These are phyloP conservation scores for Lasaia peninsularis DNA, from an alignment of 1,140 invertebrate genomes.

Conservation along the genomic window DNA sequence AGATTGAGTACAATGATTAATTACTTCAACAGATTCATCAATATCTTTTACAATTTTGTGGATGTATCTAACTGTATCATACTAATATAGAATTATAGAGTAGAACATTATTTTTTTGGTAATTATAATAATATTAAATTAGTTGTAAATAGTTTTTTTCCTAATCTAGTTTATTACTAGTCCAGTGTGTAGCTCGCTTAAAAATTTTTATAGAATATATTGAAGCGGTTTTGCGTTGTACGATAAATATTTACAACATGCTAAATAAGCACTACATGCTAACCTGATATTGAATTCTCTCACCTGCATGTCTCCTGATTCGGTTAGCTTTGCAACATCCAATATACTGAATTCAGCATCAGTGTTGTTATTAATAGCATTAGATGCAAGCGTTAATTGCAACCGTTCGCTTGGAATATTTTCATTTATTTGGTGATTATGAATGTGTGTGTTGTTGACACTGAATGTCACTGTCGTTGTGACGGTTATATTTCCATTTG, in stretches of 20 bases:
- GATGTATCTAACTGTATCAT: too few relatives aligned
- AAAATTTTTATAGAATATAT: conserved; percentile 16
- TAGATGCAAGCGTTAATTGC: conserved; percentile 74
- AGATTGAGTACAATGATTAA: too few relatives aligned
- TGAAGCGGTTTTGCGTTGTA: not conserved
- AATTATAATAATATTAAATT: not conserved
- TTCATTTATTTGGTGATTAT: conserved; percentile 71
- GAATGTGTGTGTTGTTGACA: conserved; percentile 80
- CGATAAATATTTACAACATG: conserved; percentile 36
- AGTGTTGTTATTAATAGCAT: conserved; percentile 59
- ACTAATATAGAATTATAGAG: too few relatives aligned
- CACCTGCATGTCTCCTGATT: conserved; percentile 61
- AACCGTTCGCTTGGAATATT: conserved; percentile 63
- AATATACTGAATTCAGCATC: conserved; percentile 49
- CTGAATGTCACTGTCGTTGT: conserved; percentile 90
- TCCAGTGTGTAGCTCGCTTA: not conserved
- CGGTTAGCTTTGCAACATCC: conserved; percentile 50
- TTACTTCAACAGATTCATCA: too few relatives aligned
- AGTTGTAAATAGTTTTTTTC: not conserved
- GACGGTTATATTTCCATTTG: conserved; percentile 83
- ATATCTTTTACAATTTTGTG: too few relatives aligned
- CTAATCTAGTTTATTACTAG: not conserved
- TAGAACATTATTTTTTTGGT: too few relatives aligned
- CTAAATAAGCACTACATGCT: conserved; percentile 20
- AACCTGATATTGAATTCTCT: conserved; percentile 33